A percentile compares a stretch with the other conserved stretches of the same genome.
Evolutionary conservation across 2,888 invertebrate genomes (phyloP).

Genomic region (Diogma glabrata): DNA sequence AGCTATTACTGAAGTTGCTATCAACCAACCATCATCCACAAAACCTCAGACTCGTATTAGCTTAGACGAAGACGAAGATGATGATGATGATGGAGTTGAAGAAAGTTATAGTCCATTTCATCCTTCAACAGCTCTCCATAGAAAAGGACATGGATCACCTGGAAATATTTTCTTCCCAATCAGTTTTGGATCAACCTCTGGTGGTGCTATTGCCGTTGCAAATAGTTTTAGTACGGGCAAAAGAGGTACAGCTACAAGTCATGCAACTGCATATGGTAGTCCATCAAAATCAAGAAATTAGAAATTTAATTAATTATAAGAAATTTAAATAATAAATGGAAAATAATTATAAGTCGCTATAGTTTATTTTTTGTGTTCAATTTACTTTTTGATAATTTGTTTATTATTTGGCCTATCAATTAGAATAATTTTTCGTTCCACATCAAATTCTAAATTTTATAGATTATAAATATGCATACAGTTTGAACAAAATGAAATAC

Average conservation of each 20-base stretch:
- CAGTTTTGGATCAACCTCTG: slow-evolving; percentile 33
- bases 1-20: neutral
- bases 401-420: no score
- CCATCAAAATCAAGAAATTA: slow-evolving; percentile 25
- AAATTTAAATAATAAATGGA: no score
- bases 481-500: no score
- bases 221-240: slow-evolving; percentile 36
- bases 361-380: no score
- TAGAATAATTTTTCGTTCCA: no score
- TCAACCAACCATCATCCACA: slow-evolving; percentile 6
- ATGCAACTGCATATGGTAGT: slow-evolving; percentile 36
- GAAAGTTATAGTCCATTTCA: slow-evolving; percentile 2
- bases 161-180: slow-evolving; percentile 31
- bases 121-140: neutral
- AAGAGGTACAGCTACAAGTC: slow-evolving; percentile 35
- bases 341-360: no score
- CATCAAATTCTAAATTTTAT: no score
- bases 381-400: no score
- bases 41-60: slow-evolving; percentile 18
- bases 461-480: no score
- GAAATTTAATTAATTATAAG: no score
- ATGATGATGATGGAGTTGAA: slow-evolving; percentile 17
- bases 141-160: neutral
- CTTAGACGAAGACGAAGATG: slow-evolving; percentile 16
- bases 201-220: slow-evolving; percentile 35